Conservation (phyloP, 1,140 invertebrate genomes). For the Drosophila cardini region DNA sequence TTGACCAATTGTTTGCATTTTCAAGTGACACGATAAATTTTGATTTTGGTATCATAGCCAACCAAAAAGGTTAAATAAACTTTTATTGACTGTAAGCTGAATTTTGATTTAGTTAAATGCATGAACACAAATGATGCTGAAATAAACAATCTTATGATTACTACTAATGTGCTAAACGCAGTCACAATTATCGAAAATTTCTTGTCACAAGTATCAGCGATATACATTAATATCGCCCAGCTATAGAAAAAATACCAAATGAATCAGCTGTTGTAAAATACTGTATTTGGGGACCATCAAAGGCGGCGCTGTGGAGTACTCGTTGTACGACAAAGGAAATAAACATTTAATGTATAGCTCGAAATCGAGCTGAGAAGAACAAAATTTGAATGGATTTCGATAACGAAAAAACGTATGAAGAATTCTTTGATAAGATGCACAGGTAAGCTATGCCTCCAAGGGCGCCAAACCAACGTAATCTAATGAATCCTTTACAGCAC, state of each 20-base stretch:
- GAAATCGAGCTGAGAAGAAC: not conserved
- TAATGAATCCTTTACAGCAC: constrained; percentile 19
- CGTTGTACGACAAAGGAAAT: not conserved
- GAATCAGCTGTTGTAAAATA: not conserved
- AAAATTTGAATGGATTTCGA: constrained; percentile 34
- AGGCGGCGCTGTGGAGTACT: not conserved
- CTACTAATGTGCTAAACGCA: no score
- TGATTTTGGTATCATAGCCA: no score
- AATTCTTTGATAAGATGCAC: constrained; percentile 50
- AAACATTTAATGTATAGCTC: constrained; percentile 3
- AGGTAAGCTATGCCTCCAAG: constrained; percentile 29
- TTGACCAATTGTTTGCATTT: not conserved
- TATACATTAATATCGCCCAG: no score
- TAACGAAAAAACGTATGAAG: constrained; percentile 27
- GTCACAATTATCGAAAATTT: no score
- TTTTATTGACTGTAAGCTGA: no score
- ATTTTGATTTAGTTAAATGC: no score
- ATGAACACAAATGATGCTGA: no score
- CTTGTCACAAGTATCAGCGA: no score
- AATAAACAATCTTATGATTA: no score
- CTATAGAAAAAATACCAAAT: constrained; percentile 1
- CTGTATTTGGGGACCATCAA: not conserved
- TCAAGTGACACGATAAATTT: no score
- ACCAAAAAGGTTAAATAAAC: no score
- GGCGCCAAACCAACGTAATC: not conserved